These are phyloP conservation scores for Aricia artaxerxes DNA, from an alignment of 2,888 invertebrate genomes.

Conservation along the genomic window DNA sequence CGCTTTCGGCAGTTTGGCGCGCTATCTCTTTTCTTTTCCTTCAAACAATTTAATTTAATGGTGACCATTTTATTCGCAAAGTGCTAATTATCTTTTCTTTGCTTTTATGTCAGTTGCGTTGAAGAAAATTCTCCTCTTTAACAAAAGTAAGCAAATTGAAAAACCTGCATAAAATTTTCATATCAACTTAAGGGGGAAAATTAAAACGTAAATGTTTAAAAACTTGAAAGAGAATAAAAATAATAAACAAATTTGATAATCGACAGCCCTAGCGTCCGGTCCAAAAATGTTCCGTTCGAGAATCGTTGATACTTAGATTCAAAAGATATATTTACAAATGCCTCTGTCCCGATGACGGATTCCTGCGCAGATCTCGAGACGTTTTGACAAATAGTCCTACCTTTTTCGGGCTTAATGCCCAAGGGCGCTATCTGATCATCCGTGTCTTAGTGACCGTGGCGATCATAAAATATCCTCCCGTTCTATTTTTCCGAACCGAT, in stretches of 20 bases:
- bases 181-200: neutral
- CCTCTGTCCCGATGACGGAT: conserved; percentile 69
- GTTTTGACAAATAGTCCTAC: conserved; percentile 75
- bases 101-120: neutral
- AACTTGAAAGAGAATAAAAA: neutral
- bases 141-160: neutral
- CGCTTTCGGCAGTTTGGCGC: neutral
- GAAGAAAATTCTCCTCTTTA: neutral
- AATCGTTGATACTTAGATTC: conserved; percentile 58
- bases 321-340: conserved; percentile 71
- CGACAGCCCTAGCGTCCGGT: conserved; percentile 9
- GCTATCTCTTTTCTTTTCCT: conserved; percentile 13
- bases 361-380: conserved; percentile 67
- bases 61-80: conserved; percentile 11
- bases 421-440: conserved; percentile 58
- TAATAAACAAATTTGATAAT: neutral
- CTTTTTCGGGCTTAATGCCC: conserved; percentile 65
- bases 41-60: conserved; percentile 9
- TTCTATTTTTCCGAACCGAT: conserved; percentile 26
- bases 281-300: conserved; percentile 44
- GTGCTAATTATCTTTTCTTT: conserved; percentile 17
- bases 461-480: conserved; percentile 31
- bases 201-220: neutral
- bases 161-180: neutral
- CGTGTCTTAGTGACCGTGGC: conserved; percentile 43